Evolutionary conservation across 2,113 vertebrate genomes (phyloP), one percentile per base, ranked within the genome.

Genomic region (Leiothrix lutea): DNA sequence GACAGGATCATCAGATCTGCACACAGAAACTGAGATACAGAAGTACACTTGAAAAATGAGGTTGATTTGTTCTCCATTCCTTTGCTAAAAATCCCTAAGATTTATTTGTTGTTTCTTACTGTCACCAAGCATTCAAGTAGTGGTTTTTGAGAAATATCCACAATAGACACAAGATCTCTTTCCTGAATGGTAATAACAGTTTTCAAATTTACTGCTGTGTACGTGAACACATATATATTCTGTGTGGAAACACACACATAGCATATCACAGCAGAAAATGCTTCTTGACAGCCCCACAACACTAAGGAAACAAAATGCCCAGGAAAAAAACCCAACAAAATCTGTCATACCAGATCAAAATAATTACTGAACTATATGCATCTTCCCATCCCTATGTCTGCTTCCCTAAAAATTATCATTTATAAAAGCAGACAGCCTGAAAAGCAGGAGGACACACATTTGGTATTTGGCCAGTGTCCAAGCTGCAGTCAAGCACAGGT

Each of bases 1-100:
- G 65, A 84, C 51, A 72, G 40, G 87, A 71, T 71, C 84, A 95
- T 84, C 84, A 93, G 90, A 91, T 69, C 57, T 53, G 53, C 73
- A 60, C 65, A 29, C 12, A 67, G 56, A 81, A 85, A 40, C 24
- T 18, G 31, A 84, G 53, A 94, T 67, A 54, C 40, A 65, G 33
- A 72, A 54, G 20, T 19, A 67, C 44, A 57, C 61, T 72, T 87
- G 57, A 94, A 92, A 89, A 94, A 82, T 56, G 14, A 67, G 81
- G 42, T 38, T 66, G 42, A 78, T 93, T 82, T 79, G 28, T 13
- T 93, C 70, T 79, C 40, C 21, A 6, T 67, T 71, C 35, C 44
- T 51, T 81, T 87, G 44, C 51, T 71, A 75, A 79, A 54, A 71
- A 79, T 44, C 31, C 26, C 28, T 11, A 18, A 67, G 61, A 83